Evolutionary conservation across 2,797 vertebrate species (phyloP), one percentile per base, ranked within the genome.

Genomic region (Holocentrus rufus): DNA sequence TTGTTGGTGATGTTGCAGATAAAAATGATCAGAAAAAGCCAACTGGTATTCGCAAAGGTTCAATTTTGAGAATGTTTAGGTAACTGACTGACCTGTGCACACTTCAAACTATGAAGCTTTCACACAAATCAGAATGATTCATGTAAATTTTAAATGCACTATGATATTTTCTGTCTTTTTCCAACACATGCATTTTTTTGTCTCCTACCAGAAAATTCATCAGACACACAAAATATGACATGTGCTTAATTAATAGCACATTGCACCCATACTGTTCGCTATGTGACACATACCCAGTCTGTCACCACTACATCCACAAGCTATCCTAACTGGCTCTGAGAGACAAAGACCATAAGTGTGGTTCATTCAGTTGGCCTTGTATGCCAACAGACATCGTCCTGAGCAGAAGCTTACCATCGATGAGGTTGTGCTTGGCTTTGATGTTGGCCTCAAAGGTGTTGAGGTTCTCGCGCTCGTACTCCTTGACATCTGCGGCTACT

Each of bases 341-440:
- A 34, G 55, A 25, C 20, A 1, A 18, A 13, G 72, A 46, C 20
- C 71, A 71, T 34, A 44, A 1, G 17, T 7, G 70, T 20, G 68
- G 86, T 90, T 89, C 85, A 91, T 89, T 90, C 83, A 84, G 84
- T 90, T 89, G 79, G 82, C 81, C 86, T 89, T 81, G 86, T 80
- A 83, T 27, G 74, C 84, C 74, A 59, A 80, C 80, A 81, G 17
- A 46, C 7, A 0, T 0, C 0, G 2, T 17, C 20, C 3, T 2
- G 31, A 54, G 0, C 1, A 2, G 25, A 62, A 61, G 54, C 61
- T 80, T 92, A 99, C 98, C 97, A 11, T 98, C 98, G 93, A 99
- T 97, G 86, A 99, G 95, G 91, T 98, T 99, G 86, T 97, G 96
- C 90, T 99, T 99, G 90, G 98, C 98, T 90, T 98, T 98, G 63